phyloP scores from a whole-genome alignment of 1,140 invertebrate genomes.

The Scaptomyza hsui region DNA sequence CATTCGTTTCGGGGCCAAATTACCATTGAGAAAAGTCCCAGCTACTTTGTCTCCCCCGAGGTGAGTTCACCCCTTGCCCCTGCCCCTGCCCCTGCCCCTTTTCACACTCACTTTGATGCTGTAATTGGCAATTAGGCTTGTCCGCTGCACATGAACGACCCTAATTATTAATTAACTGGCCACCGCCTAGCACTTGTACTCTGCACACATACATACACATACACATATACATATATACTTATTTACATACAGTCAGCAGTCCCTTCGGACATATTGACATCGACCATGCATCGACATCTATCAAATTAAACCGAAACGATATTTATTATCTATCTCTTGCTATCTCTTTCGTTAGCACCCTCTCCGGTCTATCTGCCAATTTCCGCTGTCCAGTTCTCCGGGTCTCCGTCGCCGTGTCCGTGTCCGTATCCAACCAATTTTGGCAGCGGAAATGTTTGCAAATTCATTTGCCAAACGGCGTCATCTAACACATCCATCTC shows the following conservation, averaged over 20 bases:
- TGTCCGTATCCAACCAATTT: slow-evolving; percentile 71
- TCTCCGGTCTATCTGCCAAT: slow-evolving; percentile 23
- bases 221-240: background rate
- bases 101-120: slow-evolving; percentile 57
- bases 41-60: slow-evolving; percentile 98
- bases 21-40: slow-evolving; percentile 98
- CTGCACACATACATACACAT: background rate
- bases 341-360: background rate
- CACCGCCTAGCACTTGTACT: slow-evolving; percentile 4
- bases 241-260: too few species aligned
- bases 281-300: slow-evolving; percentile 45
- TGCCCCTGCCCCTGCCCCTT: background rate
- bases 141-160: slow-evolving; percentile 37
- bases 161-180: slow-evolving; percentile 76
- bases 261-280: too few species aligned
- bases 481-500: slow-evolving; percentile 69
- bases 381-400: slow-evolving; percentile 29
- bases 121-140: slow-evolving; percentile 72
- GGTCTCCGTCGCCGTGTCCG: slow-evolving; percentile 1
- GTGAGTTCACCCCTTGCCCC: slow-evolving; percentile 85
- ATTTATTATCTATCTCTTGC: background rate
- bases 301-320: slow-evolving; percentile 75
- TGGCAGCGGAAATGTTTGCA: slow-evolving; percentile 74
- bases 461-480: slow-evolving; percentile 79
- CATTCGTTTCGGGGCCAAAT: slow-evolving; percentile 94